These are phyloP conservation scores for Mesocentrotus franciscanus DNA, from an alignment of 53 echinoderm and acorn worm genomes.

Conservation along the genomic window DNA sequence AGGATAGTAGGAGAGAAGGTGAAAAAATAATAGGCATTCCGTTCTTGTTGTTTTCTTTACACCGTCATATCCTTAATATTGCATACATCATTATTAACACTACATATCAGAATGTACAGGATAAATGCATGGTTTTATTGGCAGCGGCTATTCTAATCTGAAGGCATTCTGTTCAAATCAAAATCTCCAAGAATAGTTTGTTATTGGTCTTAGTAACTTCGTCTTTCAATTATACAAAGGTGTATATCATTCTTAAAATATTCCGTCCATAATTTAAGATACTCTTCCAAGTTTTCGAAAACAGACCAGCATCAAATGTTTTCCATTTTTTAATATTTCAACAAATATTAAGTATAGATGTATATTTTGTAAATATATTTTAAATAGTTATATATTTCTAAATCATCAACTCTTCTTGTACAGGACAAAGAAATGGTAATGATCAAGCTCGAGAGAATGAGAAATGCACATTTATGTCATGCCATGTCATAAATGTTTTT, in stretches of 20 bases:
- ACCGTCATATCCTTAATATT: no score
- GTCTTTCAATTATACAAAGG: background rate
- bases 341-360: background rate
- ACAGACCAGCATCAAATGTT: constrained; percentile 34
- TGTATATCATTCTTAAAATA: background rate
- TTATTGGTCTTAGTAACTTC: background rate
- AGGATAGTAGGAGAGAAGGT: no score
- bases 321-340: constrained; percentile 9
- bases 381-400: background rate
- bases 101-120: no score
- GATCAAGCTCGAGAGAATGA: background rate
- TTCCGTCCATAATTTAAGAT: constrained; percentile 6
- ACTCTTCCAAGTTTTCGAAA: background rate
- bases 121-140: no score
- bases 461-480: background rate
- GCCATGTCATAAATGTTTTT: background rate
- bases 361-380: constrained; percentile 48
- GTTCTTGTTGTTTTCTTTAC: no score
- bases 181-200: no score
- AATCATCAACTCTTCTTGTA: constrained; percentile 38
- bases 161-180: background rate
- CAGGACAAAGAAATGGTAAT: background rate
- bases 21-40: no score
- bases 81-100: no score
- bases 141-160: background rate